phyloP scores from a whole-genome alignment of 1,140 invertebrate genomes.

The Elymnias hypermnestra region DNA sequence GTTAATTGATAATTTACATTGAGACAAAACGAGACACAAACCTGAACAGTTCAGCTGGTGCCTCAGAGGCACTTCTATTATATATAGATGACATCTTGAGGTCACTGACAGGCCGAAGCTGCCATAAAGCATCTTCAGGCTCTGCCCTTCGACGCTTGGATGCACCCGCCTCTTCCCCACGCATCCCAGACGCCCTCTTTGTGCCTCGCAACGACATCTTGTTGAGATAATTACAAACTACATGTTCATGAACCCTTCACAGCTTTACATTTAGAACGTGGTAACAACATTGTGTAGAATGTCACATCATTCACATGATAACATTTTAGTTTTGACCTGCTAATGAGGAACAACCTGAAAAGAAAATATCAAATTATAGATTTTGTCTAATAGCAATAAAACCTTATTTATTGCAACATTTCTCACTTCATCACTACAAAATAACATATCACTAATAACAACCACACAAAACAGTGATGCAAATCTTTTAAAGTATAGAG shows the following conservation, averaged over 20 bases:
- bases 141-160: constrained; percentile 82
- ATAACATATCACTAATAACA: too few species aligned
- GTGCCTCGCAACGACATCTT: constrained; percentile 70
- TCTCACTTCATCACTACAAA: too few species aligned
- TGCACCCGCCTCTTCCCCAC: constrained; percentile 78
- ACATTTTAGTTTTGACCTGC: constrained; percentile 50
- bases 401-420: too few species aligned
- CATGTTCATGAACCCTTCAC: constrained; percentile 63
- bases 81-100: constrained; percentile 93
- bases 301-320: constrained; percentile 69
- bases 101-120: constrained; percentile 88
- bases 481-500: too few species aligned
- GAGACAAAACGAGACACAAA: constrained; percentile 47
- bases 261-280: constrained; percentile 70
- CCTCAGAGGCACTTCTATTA: constrained; percentile 91
- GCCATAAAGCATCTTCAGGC: constrained; percentile 84
- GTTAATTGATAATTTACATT: too few species aligned
- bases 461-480: too few species aligned
- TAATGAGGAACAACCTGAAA: constrained; percentile 50
- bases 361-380: constrained; percentile 15
- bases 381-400: neutral
- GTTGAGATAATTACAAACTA: constrained; percentile 55
- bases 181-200: constrained; percentile 71
- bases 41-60: constrained; percentile 90
- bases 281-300: constrained; percentile 70